Percentiles rank a stretch among this genome's conserved stretches.
phyloP scores from a whole-genome alignment of 2,113 vertebrate species.

The Aegithalos caudatus region DNA sequence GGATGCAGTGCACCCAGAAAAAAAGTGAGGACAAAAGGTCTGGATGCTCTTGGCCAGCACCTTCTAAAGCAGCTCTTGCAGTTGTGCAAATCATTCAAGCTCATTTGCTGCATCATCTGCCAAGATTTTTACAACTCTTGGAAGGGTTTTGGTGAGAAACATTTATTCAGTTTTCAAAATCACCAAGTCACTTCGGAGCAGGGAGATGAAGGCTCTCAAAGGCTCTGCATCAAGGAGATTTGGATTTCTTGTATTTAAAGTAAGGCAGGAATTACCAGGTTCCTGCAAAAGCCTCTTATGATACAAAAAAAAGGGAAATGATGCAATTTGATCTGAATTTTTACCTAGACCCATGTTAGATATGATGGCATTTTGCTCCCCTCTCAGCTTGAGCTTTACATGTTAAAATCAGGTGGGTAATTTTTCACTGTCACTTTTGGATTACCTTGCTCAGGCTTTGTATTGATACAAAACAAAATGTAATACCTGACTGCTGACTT shows the following conservation, averaged over 20 bases:
- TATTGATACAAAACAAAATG: neutral
- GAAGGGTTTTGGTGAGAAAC: neutral
- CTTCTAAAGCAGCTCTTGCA: neutral
- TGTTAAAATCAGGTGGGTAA: neutral
- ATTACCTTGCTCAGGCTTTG: neutral
- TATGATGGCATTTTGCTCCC: neutral
- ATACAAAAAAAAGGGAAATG: neutral
- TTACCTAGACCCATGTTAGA: neutral
- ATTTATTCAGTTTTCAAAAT: neutral
- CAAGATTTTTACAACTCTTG: conserved; percentile 13
- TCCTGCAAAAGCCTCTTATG: neutral
- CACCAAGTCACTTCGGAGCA: neutral
- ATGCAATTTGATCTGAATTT: neutral
- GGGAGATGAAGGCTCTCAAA: neutral
- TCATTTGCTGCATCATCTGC: neutral
- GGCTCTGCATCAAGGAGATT: neutral
- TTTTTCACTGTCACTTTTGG: neutral
- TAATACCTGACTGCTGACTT: neutral
- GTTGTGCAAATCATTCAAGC: conserved; percentile 32
- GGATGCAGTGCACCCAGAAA: neutral
- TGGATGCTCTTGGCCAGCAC: conserved; percentile 20
- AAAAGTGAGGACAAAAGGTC: conserved; percentile 30
- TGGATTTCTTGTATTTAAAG: neutral
- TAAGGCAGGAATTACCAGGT: neutral
- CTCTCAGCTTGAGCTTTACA: neutral